phyloP scores from a whole-genome alignment of 2,113 vertebrate species.

The Sciurus niger region DNA sequence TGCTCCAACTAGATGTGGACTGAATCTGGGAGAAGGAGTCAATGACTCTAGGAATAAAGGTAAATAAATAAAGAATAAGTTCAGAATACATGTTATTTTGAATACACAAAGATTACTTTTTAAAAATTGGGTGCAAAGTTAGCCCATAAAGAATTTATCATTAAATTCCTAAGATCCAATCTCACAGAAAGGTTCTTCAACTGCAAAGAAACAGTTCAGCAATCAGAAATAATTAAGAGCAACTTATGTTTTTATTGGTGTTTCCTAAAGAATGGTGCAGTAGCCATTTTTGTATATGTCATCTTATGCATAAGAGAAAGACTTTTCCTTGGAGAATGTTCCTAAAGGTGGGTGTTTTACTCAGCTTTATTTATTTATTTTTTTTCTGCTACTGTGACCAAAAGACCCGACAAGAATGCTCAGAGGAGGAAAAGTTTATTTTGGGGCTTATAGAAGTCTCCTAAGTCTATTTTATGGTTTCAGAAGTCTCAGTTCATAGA shows the following conservation, averaged over 20 bases:
- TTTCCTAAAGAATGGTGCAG: not conserved
- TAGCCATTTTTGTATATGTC: not conserved
- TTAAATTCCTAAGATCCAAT: conserved; percentile 4
- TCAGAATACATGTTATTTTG: not conserved
- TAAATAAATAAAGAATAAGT: not conserved
- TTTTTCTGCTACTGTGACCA: too few species aligned
- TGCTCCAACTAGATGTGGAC: not conserved
- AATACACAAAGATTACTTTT: not conserved
- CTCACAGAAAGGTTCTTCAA: not conserved
- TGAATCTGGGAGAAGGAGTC: not conserved
- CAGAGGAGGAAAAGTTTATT: too few species aligned
- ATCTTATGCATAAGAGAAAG: not conserved
- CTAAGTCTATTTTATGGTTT: too few species aligned
- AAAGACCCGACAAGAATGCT: too few species aligned
- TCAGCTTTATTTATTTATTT: too few species aligned
- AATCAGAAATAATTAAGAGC: conserved; percentile 38
- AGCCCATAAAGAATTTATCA: not conserved
- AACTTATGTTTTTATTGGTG: not conserved
- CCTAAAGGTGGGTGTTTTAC: not conserved
- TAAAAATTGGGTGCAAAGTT: not conserved
- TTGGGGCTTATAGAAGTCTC: too few species aligned
- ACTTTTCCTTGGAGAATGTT: not conserved
- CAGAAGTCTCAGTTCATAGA: too few species aligned
- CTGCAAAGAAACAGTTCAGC: not conserved
- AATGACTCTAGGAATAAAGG: not conserved